Conservation (phyloP, 2,888 invertebrate species). For the Siphonodentalium dalli region DNA sequence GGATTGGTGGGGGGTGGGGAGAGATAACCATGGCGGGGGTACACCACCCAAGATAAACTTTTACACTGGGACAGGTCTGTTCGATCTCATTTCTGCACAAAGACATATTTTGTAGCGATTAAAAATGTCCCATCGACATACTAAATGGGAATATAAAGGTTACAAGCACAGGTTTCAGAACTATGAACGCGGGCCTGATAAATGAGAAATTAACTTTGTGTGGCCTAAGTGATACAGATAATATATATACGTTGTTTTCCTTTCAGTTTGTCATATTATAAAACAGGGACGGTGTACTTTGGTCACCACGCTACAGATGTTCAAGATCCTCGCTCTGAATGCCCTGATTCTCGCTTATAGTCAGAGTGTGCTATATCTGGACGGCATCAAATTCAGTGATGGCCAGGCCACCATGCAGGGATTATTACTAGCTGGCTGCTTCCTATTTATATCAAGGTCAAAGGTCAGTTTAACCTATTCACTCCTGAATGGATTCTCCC, state of each 20-base stretch:
- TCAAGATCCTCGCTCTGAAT: constrained; percentile 98
- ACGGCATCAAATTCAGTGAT: constrained; percentile 97
- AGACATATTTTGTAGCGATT: too few species aligned
- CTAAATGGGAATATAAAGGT: too few species aligned
- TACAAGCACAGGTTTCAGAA: neutral
- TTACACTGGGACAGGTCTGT: too few species aligned
- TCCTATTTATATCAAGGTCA: constrained; percentile 96
- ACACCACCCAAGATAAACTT: too few species aligned
- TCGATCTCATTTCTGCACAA: too few species aligned
- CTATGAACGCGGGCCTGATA: too few species aligned
- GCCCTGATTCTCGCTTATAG: constrained; percentile 97
- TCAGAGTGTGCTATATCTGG: constrained; percentile 96
- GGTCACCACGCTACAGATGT: constrained; percentile 99
- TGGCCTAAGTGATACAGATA: too few species aligned
- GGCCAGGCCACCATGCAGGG: constrained; percentile 98
- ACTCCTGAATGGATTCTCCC: too few species aligned
- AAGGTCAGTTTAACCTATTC: constrained; percentile 78
- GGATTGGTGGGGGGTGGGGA: too few species aligned
- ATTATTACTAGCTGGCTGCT: constrained; percentile 92
- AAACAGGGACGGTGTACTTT: constrained; percentile 99
- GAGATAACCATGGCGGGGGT: too few species aligned
- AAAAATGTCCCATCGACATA: too few species aligned
- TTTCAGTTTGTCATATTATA: constrained; percentile 95
- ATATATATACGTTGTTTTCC: constrained; percentile 10
- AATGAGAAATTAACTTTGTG: too few species aligned